A percentile compares a stretch with the other conserved stretches of the same genome.
Evolutionary conservation across 2,113 vertebrate genomes (phyloP).

Genomic region (Carassius auratus): DNA sequence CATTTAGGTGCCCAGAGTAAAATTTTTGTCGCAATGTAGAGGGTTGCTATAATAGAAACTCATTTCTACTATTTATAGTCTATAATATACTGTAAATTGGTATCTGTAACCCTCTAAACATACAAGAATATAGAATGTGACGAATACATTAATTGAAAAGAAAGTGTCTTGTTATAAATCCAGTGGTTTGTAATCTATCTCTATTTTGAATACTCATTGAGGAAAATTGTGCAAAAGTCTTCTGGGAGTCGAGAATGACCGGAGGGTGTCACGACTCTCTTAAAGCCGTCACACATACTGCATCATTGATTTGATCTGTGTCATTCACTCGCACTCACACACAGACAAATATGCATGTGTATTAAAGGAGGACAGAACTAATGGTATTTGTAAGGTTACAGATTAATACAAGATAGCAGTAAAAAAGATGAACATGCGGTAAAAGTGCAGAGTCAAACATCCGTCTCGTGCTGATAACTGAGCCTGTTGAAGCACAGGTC

Average conservation of each 20-base stretch:
- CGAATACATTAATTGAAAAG: not conserved
- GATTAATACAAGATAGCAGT: not conserved
- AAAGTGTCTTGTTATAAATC: slow-evolving; percentile 9
- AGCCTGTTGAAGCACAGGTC: slow-evolving; percentile 25
- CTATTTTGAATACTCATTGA: slow-evolving; percentile 2
- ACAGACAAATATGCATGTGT: not conserved
- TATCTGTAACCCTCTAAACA: not conserved
- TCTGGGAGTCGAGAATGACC: slow-evolving; percentile 14
- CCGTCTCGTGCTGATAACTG: not conserved
- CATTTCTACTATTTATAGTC: no score
- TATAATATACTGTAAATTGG: no score
- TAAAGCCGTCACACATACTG: not conserved
- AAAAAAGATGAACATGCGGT: not conserved
- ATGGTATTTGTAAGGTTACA: not conserved
- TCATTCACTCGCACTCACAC: not conserved
- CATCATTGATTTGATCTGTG: slow-evolving; percentile 8
- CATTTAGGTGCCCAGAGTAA: no score
- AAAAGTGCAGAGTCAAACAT: slow-evolving; percentile 15
- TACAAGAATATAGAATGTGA: not conserved
- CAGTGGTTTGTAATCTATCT: not conserved
- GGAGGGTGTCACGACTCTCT: not conserved
- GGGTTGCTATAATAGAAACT: no score
- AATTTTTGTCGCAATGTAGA: no score
- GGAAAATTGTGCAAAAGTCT: not conserved
- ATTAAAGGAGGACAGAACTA: not conserved